These are phyloP conservation scores for Phrynocephalus guinanensis DNA, from an alignment of 2,797 vertebrate genomes.

Conservation along the genomic window DNA sequence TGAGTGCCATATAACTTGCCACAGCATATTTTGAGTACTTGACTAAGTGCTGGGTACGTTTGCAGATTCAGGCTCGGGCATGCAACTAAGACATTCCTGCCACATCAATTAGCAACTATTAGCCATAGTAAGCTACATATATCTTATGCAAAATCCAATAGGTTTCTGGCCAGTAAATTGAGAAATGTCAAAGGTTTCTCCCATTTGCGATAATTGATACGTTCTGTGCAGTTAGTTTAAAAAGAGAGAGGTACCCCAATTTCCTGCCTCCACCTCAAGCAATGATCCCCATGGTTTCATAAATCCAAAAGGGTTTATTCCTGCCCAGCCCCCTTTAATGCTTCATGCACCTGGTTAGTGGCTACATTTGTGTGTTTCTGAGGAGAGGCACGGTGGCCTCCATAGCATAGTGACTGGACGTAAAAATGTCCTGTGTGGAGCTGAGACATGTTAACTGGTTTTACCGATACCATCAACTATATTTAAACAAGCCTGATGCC, in stretches of 20 bases:
- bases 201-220: not conserved
- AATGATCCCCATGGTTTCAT: not conserved
- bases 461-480: constrained; percentile 90
- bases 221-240: not conserved
- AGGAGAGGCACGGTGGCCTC: not conserved
- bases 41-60: no score
- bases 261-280: not conserved
- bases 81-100: no score
- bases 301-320: not conserved
- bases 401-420: constrained; percentile 6
- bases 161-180: not conserved
- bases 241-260: not conserved
- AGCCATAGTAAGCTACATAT: no score
- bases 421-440: constrained; percentile 37
- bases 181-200: not conserved
- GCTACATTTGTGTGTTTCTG: not conserved
- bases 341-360: accelerated
- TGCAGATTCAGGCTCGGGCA: no score
- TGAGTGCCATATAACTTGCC: no score
- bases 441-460: constrained; percentile 83
- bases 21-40: no score
- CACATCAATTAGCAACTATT: no score
- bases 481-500: constrained; percentile 99
- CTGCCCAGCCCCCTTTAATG: not conserved
- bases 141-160: no score